Evolutionary conservation across 1,140 invertebrate genomes (phyloP), one percentile per base, ranked within the genome.

Genomic region (Drosophila sturtevanti): DNA sequence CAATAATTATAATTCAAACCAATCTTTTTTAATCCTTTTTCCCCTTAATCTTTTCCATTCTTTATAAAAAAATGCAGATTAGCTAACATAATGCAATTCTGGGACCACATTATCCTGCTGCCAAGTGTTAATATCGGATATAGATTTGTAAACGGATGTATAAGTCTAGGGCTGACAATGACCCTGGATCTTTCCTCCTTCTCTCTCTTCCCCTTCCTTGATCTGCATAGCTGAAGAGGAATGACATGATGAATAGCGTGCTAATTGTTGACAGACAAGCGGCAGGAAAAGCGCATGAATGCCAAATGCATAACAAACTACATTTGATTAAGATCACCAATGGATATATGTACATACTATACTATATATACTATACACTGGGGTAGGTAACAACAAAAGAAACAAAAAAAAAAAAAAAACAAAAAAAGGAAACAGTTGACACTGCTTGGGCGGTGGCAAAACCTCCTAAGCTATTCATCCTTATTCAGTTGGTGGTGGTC

Each of bases 191-290:
- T 14, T 16, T 14, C 35, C 24, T 9, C 9, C 1, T 21, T 18
- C 1, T 14, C 35, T n/a, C 14, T 16, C 1, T 21, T 18, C 1
- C 44, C 7, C 27, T 31, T 9, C 41, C 41, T 21, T 48, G 41
- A 48, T 48, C 41, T 48, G 41, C 41, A 44, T 18, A 18, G 41
- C 41, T 21, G 72, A 65, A 69, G 27, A 67, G 48, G 65, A 84
- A 66, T 89, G 84, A 89, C 75, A 70, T 91, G 89, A 91, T 91
- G 89, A 91, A 91, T 91, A 90, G 89, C 89, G 89, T 91, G 89
- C 89, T 91, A 91, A 91, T 91, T 91, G 89, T 79, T 91, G 89
- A 89, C 89, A 91, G 89, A 80, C 84, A 89, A 68, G 85, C 69
- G 70, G 77, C 64, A 78, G 37, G 2, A 38, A 48, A 70, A 76